Evolutionary conservation across 2,113 vertebrate species (phyloP).

Genomic region (Hystrix cristata): DNA sequence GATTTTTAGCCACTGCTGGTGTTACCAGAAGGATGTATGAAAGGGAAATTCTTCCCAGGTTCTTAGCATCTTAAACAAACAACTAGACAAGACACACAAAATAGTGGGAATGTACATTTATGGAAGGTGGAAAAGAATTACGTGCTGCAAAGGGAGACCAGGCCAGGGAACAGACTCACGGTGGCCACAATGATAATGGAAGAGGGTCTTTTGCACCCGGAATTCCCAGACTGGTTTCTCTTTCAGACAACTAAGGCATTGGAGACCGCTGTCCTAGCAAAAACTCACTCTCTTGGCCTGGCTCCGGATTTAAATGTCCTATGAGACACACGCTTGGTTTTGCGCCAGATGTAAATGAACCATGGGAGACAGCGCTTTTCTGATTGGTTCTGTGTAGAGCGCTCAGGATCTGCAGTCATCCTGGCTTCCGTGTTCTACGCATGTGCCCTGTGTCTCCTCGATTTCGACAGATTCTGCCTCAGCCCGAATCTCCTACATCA

Average conservation of each 20-base stretch:
- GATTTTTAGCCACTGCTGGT: background rate
- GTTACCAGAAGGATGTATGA: background rate
- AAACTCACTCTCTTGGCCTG: background rate
- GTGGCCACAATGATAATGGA: background rate
- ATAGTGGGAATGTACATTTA: background rate
- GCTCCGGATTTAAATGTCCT: background rate
- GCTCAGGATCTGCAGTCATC: background rate
- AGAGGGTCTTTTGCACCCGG: background rate
- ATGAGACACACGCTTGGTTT: background rate
- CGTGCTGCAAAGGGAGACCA: background rate
- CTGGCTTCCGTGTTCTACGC: background rate
- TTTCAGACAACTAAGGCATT: background rate
- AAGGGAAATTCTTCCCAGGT: background rate
- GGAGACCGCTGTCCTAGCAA: background rate
- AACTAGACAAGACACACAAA: background rate
- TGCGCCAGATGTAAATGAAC: background rate
- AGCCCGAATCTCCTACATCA: background rate
- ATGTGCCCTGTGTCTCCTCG: background rate
- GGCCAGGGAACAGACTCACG: background rate
- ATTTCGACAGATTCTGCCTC: background rate
- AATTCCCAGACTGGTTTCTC: background rate
- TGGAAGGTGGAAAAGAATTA: background rate
- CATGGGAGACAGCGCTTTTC: background rate
- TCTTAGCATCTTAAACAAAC: background rate
- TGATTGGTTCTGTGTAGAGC: background rate